Evolutionary conservation across 37 sponge, comb jelly and placozoan genomes (phyloP), one percentile per base, ranked within the genome.

Genomic region (Amphimedon queenslandica): DNA sequence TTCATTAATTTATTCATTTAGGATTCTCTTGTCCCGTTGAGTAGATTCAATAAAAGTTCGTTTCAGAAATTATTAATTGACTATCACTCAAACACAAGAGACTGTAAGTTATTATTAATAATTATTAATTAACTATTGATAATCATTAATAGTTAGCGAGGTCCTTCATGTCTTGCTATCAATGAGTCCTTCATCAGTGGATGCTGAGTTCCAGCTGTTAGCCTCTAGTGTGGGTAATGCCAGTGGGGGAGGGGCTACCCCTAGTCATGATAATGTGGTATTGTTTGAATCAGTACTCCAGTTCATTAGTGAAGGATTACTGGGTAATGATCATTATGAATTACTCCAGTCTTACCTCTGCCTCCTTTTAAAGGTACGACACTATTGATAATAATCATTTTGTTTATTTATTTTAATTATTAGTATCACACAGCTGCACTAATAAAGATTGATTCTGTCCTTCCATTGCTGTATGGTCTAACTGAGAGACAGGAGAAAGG

Each of bases 171-270:
- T 80, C 42, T 38, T 94, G 40, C 81, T 78, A 67, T 66, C 42
- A 21, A 79, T 92, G 84, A 73, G 89, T 18, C 93, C 96, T 3
- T 82, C 96, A 1, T 63, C 80, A 36, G 78, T 88, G 27, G 93
- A 92, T 41, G 66, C 40, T 8, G 96, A 95, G 28, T 18, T 60
- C 5, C 61, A 60, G 28, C 61, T 47, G 69, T 57, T 95, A 40
- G 77, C 82, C 1, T n/a, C n/a, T n/a, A 58, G 76, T 31, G 77
- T 96, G 28, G 74, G 85, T 42, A 74, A 84, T 10, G 87, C 81
- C 16, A 72, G 41, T 29, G 96, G 88, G 3, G 67, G 78, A 75
- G 72, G 47, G 53, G 70, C 40, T 84, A 40, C 55, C 39, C 24
- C 28, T 30, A 41, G 33, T 81, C 64, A 66, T 92, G 82, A 27